Evolutionary conservation across 2,797 vertebrate species (phyloP), one percentile per base, ranked within the genome.

Genomic region (Liasis olivaceus): DNA sequence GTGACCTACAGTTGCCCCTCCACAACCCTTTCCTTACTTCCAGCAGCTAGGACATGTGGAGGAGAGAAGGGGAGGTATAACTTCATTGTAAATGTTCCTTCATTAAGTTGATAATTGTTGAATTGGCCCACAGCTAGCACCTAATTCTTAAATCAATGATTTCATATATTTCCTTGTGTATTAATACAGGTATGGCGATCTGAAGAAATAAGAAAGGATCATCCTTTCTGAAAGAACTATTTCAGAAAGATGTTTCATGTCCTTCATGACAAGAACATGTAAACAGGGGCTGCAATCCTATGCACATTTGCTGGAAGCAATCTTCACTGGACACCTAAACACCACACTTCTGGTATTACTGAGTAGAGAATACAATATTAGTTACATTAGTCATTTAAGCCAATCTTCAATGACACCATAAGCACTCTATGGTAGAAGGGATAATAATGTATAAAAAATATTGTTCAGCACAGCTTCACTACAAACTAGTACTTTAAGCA

Each of bases 371-470:
- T 54, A 20, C 28, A 24, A 13, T 36, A 36, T 36, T 36, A 14
- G 59, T 54, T 88, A 13, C 69, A 31, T 20, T 62, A 77, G 51
- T 93, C 94, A 92, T 86, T 91, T 63, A 93, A 95, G 89, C 69
- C 95, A 51, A 92, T 96, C 77, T 92, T 95, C 84, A 95, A 85
- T 91, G 92, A 91, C 88, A 93, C 91, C 94, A 93, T 91, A 93
- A 90, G 92, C 26, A 94, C 90, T 94, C 54, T n/a, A 66, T 63
- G 89, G 28, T 26, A 86, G 64, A 87, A 87, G 64, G 0, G 2
- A 12, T 95, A 95, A 93, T 51, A 94, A 93, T 5, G 59, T 95
- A 89, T 81, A 96, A 94, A 92, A 96, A 95, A 17, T 72, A 51
- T 91, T 31, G 89, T 96, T 58, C 92, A 90, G 90, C 95, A 93